phyloP scores from a whole-genome alignment of 2,888 invertebrate genomes.

The Leptinotarsa haldemani region DNA sequence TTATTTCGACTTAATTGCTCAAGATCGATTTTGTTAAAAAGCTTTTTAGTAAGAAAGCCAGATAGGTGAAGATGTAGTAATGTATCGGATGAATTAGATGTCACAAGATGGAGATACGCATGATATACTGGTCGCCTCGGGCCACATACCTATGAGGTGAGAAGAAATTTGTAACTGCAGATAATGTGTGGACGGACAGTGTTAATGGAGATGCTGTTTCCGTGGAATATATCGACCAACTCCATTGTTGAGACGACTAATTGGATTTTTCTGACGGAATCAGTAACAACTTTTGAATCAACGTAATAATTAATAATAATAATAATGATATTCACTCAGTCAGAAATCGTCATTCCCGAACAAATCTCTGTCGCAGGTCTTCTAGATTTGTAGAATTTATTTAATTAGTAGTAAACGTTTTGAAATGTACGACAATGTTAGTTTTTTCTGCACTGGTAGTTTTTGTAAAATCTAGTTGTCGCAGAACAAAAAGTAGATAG shows the following conservation, averaged over 20 bases:
- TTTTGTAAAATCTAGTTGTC: too few relatives aligned
- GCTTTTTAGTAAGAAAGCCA: slow-evolving; percentile 37
- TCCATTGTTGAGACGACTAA: neutral
- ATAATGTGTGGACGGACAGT: neutral
- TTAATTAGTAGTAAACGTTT: too few relatives aligned
- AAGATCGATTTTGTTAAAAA: slow-evolving; percentile 42
- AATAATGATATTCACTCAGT: neutral
- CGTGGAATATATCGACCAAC: neutral
- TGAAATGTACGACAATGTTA: too few relatives aligned
- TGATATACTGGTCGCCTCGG: slow-evolving; percentile 24
- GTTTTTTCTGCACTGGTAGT: too few relatives aligned
- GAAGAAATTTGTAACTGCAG: slow-evolving; percentile 19
- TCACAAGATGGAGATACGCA: slow-evolving; percentile 36
- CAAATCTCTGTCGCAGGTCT: too few relatives aligned
- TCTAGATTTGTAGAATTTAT: too few relatives aligned
- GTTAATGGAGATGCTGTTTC: neutral
- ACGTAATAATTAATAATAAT: neutral
- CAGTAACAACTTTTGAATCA: neutral
- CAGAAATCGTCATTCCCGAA: too few relatives aligned
- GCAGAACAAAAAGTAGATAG: too few relatives aligned
- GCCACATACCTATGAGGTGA: slow-evolving; percentile 20
- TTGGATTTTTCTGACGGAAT: neutral
- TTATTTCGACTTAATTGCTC: slow-evolving; percentile 42
- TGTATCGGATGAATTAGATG: slow-evolving; percentile 41
- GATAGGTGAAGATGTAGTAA: slow-evolving; percentile 39